These are phyloP conservation scores for Pygathrix nemaeus DNA, from an alignment of 2,113 vertebrate species.

Conservation along the genomic window DNA sequence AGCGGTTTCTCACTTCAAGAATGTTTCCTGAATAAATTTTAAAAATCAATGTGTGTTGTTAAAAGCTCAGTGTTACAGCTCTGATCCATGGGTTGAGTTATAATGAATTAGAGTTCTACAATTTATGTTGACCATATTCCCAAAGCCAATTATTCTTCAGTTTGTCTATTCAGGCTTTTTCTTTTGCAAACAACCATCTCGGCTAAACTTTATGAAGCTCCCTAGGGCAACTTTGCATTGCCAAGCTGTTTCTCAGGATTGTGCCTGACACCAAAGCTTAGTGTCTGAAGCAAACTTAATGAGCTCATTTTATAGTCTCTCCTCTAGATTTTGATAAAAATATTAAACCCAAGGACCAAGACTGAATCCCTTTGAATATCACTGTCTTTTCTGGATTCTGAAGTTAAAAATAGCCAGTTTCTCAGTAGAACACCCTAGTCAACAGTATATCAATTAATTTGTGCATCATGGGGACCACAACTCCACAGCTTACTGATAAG, in stretches of 20 bases:
- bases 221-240: not conserved
- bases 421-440: not conserved
- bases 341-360: conserved; percentile 22
- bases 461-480: rapidly evolving
- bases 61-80: not conserved
- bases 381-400: not conserved
- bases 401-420: not conserved
- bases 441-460: not conserved
- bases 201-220: not conserved
- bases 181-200: conserved; percentile 14
- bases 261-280: not conserved
- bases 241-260: conserved; percentile 10
- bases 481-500: not conserved
- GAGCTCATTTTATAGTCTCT: conserved; percentile 10
- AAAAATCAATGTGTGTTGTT: not conserved
- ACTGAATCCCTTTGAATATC: not conserved
- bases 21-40: not conserved
- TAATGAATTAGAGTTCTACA: not conserved
- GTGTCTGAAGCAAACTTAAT: conserved; percentile 42
- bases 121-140: not conserved
- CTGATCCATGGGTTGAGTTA: not conserved
- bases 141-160: conserved; percentile 40
- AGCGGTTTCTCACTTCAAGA: not conserved
- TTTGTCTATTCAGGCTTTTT: conserved; percentile 20
- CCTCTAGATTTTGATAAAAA: conserved; percentile 12